Evolutionary conservation across 1,140 invertebrate species (phyloP).

Genomic region (Ganaspis sp.): DNA sequence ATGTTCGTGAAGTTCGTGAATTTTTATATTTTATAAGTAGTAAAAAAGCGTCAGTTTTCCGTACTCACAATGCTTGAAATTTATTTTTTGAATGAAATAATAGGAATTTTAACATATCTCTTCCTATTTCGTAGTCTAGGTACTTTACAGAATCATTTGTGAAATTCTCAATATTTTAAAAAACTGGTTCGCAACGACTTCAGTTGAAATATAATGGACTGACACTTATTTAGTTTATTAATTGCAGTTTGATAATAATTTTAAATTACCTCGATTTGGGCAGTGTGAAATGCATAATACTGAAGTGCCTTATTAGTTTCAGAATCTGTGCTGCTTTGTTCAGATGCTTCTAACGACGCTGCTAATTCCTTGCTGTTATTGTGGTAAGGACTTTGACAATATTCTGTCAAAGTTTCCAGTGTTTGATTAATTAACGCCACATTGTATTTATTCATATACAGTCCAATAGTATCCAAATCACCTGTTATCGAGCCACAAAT

Average conservation of each 20-base stretch:
- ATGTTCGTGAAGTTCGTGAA: too few relatives aligned
- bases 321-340: conserved; percentile 78
- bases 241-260: background rate
- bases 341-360: conserved; percentile 86
- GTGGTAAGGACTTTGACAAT: conserved; percentile 99
- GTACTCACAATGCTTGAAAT: too few relatives aligned
- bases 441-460: conserved; percentile 99
- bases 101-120: too few relatives aligned
- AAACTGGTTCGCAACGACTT: too few relatives aligned
- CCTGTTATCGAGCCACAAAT: conserved; percentile 99
- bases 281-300: conserved; percentile 97
- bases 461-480: conserved; percentile 94
- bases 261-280: conserved; percentile 95
- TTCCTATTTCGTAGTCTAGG: too few relatives aligned
- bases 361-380: conserved; percentile 98
- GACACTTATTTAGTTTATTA: background rate
- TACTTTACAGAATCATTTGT: too few relatives aligned
- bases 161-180: too few relatives aligned
- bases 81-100: too few relatives aligned
- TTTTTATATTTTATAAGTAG: too few relatives aligned
- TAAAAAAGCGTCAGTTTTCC: too few relatives aligned
- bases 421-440: conserved; percentile 98
- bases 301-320: conserved; percentile 91
- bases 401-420: conserved; percentile 98
- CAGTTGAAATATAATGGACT: too few relatives aligned